These are phyloP conservation scores for Meghimatium bilineatum DNA, from an alignment of 2,888 invertebrate genomes.

Conservation along the genomic window DNA sequence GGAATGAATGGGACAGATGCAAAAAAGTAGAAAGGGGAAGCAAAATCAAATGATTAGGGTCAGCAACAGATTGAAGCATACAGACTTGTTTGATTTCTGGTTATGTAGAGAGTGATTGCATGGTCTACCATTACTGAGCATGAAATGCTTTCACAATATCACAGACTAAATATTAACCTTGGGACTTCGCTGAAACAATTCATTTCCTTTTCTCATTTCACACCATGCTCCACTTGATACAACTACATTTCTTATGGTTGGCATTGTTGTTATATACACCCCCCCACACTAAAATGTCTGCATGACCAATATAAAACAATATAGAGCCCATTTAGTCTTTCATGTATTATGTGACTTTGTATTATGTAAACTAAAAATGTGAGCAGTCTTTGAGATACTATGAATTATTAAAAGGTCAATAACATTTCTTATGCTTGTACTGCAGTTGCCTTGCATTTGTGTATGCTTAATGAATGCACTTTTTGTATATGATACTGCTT, in stretches of 20 bases:
- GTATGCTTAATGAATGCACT: background rate
- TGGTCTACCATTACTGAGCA: background rate
- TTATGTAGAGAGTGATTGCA: conserved; percentile 3
- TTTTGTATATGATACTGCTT: background rate
- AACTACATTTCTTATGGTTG: background rate
- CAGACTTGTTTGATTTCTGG: background rate
- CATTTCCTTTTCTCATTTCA: background rate
- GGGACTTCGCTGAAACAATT: background rate
- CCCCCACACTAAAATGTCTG: background rate
- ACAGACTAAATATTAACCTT: background rate
- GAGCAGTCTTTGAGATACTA: background rate
- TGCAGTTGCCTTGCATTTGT: background rate
- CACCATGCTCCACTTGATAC: background rate
- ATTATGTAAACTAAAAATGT: background rate
- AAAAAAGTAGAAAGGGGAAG: too few relatives aligned
- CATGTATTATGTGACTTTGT: background rate
- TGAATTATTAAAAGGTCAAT: conserved; percentile 2
- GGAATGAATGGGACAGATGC: too few relatives aligned
- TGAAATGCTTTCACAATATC: background rate
- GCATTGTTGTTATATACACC: background rate
- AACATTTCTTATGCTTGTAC: background rate
- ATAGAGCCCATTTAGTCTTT: background rate
- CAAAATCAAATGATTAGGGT: background rate
- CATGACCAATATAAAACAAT: conserved; percentile 12
- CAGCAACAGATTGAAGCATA: background rate